These are phyloP conservation scores for Tylochromis polylepis DNA, from an alignment of 2,113 vertebrate genomes.

Conservation along the genomic window DNA sequence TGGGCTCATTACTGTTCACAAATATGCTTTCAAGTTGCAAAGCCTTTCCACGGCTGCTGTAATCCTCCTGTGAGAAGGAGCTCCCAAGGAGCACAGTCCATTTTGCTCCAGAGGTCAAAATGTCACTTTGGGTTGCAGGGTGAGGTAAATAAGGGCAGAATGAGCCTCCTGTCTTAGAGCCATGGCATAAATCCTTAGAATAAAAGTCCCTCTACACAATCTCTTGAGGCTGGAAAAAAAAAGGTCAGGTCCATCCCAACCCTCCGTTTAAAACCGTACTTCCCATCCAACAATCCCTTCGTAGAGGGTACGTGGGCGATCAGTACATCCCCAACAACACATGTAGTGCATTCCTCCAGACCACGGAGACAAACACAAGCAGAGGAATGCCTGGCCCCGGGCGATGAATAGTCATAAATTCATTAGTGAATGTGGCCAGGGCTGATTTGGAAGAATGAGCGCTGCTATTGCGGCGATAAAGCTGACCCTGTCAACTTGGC, in stretches of 20 bases:
- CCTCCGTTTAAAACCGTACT: neutral
- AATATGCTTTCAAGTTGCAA: constrained; percentile 70
- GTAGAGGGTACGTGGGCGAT: neutral
- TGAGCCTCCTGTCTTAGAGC: constrained; percentile 53
- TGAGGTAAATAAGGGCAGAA: constrained; percentile 56
- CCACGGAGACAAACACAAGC: neutral
- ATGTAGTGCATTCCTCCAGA: neutral
- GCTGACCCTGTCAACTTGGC: constrained; percentile 53
- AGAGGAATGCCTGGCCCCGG: constrained; percentile 38
- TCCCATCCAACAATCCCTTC: neutral
- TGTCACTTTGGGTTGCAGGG: constrained; percentile 50
- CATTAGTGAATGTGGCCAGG: constrained; percentile 23
- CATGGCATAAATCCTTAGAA: constrained; percentile 39
- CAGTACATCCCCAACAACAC: neutral
- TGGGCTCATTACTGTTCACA: constrained; percentile 51
- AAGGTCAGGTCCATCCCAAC: neutral
- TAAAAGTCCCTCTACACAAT: constrained; percentile 43
- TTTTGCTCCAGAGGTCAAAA: constrained; percentile 60
- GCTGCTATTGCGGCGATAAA: constrained; percentile 48
- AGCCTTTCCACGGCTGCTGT: constrained; percentile 37
- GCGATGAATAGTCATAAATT: constrained; percentile 51
- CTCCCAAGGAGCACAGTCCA: constrained; percentile 30
- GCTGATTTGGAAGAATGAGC: constrained; percentile 31
- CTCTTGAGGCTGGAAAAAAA: constrained; percentile 15
- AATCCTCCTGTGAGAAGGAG: constrained; percentile 65